Percentiles rank a stretch among this genome's conserved stretches.
phyloP scores from a whole-genome alignment of 2,888 invertebrate species.

The Vesta saturnalis region DNA sequence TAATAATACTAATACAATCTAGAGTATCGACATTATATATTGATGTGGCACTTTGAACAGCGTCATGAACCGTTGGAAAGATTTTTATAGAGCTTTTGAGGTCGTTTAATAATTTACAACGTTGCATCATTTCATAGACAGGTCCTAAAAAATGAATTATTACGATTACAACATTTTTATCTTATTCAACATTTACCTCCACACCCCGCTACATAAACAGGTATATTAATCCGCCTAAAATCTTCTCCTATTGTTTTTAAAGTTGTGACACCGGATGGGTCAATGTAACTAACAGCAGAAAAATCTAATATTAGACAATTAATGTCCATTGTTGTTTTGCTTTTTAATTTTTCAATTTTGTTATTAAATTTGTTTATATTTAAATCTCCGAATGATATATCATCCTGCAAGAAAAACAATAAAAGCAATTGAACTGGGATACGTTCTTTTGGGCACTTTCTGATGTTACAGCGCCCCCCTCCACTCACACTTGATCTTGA shows the following conservation, averaged over 20 bases:
- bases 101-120: constrained; percentile 67
- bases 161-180: background rate
- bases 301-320: constrained; percentile 68
- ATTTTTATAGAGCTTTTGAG: constrained; percentile 64
- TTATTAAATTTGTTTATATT: constrained; percentile 23
- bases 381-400: background rate
- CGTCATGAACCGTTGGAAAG: constrained; percentile 73
- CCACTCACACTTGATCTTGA: no score
- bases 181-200: constrained; percentile 57
- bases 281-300: constrained; percentile 70
- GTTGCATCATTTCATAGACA: constrained; percentile 71
- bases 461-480: no score
- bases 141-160: constrained; percentile 64
- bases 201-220: constrained; percentile 67
- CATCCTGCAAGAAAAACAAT: constrained; percentile 22
- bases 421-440: no score
- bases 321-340: constrained; percentile 43
- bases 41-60: constrained; percentile 66
- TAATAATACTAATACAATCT: constrained; percentile 23
- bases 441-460: no score
- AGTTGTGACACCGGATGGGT: constrained; percentile 70
- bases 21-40: constrained; percentile 19
- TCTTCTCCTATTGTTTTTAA: constrained; percentile 66
- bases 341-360: constrained; percentile 25
- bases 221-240: constrained; percentile 64